Percentiles rank a stretch among this genome's conserved stretches.
phyloP scores from a whole-genome alignment of 2,113 vertebrate genomes.

The Anguilla rostrata region DNA sequence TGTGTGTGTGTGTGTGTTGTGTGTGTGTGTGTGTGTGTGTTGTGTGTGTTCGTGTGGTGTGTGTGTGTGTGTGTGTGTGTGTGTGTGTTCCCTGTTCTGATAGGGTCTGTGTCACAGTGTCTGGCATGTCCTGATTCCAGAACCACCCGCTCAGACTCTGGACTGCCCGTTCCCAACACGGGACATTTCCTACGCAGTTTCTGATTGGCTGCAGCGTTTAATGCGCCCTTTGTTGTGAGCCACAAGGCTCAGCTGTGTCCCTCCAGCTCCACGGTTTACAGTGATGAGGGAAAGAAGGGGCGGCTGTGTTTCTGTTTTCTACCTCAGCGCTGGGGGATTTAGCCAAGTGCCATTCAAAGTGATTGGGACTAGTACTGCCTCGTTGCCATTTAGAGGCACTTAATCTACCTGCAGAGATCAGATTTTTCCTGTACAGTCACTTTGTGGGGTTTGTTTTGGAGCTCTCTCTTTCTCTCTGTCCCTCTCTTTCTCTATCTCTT shows the following conservation, averaged over 20 bases:
- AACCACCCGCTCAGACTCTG: neutral
- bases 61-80: neutral
- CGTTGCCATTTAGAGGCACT: neutral
- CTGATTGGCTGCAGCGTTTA: neutral
- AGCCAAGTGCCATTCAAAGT: neutral
- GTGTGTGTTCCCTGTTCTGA: neutral
- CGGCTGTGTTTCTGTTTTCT: too few relatives aligned
- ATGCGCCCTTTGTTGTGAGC: neutral
- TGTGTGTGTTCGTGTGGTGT: neutral
- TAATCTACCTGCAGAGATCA: neutral
- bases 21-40: neutral
- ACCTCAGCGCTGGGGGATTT: too few relatives aligned
- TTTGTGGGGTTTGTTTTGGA: too few relatives aligned
- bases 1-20: neutral
- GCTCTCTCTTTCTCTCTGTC: too few relatives aligned
- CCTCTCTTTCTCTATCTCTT: neutral
- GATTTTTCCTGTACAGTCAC: too few relatives aligned
- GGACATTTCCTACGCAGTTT: neutral
- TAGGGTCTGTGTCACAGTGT: neutral
- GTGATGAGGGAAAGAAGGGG: neutral
- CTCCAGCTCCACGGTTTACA: neutral
- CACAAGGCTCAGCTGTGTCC: neutral
- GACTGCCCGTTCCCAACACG: too few relatives aligned
- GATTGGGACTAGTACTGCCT: neutral
- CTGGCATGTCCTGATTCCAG: neutral